Evolutionary conservation across 2,888 invertebrate species (phyloP).

Genomic region (Dryobotodes eremita): DNA sequence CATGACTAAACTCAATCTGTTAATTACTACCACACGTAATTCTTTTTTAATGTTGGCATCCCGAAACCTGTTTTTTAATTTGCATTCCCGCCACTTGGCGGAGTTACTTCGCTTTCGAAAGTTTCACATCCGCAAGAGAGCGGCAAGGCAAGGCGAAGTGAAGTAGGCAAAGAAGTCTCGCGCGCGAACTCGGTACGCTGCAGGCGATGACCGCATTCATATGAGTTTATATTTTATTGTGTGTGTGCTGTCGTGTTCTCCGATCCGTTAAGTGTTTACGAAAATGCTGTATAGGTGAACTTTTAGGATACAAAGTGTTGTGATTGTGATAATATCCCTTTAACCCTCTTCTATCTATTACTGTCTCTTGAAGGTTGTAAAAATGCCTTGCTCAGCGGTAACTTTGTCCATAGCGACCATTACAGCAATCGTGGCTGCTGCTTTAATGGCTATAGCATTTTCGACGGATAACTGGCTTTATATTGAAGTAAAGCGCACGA

Average conservation of each 20-base stretch:
- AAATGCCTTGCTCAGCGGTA: constrained; percentile 98
- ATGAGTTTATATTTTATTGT: constrained; percentile 87
- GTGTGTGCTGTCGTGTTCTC: constrained; percentile 89
- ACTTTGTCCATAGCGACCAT: constrained; percentile 98
- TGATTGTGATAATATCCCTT: constrained; percentile 85
- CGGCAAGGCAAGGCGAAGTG: constrained; percentile 84
- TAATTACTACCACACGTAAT: not conserved
- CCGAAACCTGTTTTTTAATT: constrained; percentile 85
- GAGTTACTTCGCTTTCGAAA: constrained; percentile 89
- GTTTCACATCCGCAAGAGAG: constrained; percentile 91
- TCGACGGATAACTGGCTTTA: constrained; percentile 99
- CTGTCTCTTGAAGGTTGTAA: constrained; percentile 86
- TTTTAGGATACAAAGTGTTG: constrained; percentile 83
- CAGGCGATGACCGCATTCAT: constrained; percentile 91
- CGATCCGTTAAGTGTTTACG: constrained; percentile 87
- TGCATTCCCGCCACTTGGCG: constrained; percentile 89
- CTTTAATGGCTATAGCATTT: constrained; percentile 97
- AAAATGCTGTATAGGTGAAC: constrained; percentile 90
- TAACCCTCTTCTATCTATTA: constrained; percentile 77
- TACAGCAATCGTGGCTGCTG: constrained; percentile 98
- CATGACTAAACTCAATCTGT: not conserved
- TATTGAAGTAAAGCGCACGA: constrained; percentile 97
- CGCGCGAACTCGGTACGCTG: constrained; percentile 89
- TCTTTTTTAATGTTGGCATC: constrained; percentile 73
- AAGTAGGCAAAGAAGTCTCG: constrained; percentile 89